A percentile compares a stretch with the other conserved stretches of the same genome.
phyloP scores from a whole-genome alignment of 1,140 invertebrate genomes.

The Wasmannia auropunctata region DNA sequence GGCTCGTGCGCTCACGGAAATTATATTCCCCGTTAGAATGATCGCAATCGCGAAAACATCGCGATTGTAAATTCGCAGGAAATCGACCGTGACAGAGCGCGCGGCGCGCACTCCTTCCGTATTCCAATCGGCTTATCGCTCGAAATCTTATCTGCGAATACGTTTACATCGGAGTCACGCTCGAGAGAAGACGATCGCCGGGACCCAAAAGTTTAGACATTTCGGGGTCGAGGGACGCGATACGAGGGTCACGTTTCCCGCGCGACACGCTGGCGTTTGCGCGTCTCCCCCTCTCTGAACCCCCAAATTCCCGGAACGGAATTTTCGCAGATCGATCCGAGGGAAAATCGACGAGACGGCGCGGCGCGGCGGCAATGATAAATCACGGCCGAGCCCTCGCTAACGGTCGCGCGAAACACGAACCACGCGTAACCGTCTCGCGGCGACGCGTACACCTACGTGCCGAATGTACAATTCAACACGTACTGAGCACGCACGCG shows the following conservation, averaged over 20 bases:
- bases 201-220: constrained; percentile 40
- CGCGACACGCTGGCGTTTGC: constrained; percentile 40
- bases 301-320: constrained; percentile 20
- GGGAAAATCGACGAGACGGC: background rate
- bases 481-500: constrained; percentile 55
- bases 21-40: constrained; percentile 4
- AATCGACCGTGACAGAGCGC: constrained; percentile 7
- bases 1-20: background rate
- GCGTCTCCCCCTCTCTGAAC: too few species aligned
- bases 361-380: constrained; percentile 60
- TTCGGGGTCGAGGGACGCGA: constrained; percentile 25
- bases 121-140: constrained; percentile 38
- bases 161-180: constrained; percentile 41
- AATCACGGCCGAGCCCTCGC: constrained; percentile 61
- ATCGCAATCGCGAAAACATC: constrained; percentile 23
- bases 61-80: background rate
- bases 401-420: constrained; percentile 38
- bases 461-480: constrained; percentile 65
- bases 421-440: constrained; percentile 20
- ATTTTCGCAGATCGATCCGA: constrained; percentile 40
- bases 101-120: background rate
- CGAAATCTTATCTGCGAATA: constrained; percentile 48
- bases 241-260: constrained; percentile 60
- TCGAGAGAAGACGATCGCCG: background rate
- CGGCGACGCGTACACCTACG: constrained; percentile 2